Base-by-base conservation (phyloP, 2,113 vertebrate species). In the Daboia siamensis region DNA sequence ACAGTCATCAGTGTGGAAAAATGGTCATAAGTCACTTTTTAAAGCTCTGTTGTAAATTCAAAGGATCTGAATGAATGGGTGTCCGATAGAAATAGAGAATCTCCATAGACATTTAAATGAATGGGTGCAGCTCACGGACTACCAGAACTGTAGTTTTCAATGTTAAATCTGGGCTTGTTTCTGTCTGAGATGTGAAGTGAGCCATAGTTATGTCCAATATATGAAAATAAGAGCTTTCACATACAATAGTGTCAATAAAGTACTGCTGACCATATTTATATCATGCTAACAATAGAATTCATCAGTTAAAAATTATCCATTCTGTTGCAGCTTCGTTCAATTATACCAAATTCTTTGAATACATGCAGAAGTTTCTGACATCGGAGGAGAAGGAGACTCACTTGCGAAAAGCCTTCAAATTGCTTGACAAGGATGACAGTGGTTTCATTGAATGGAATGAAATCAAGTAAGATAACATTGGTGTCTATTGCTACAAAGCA, bases 401-500 rank as follows among this genome's bases (percentile, higher is more conserved):
- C 0, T 88, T 96, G 29, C 95, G 0, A 9, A 92, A 93, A 92
- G 91, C 95, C 90, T 97, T 96, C 93, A 59, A 21, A 21, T 51
- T 23, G 26, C 94, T 94, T 56, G 96, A 97, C 96, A 97, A 95
- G 90, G 97, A 95, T 46, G 91, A 93, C 0, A 93, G 96, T 0
- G 87, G 94, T 44, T 97, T 96, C 7, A 88, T 95, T 0, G 94
- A 97, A 86, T 93, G 94, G 93, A 96, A 97, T 0, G 95, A 97
- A 92, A 92, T 95, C 88, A 96, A 96, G 95, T 94, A 93, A 39
- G 85, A 56, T 44, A 52, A 52, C 9, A 12, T 64, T 80, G 55
- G 9, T 39, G 12, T 54, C 33, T 29, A 13, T n/a, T 51, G n/a
- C 55, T 86, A 9, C 26, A 21, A n/a, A 33, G 1, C 11, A 59